phyloP scores from a whole-genome alignment of 2,888 invertebrate genomes.

The Cataglyphis albicans region DNA sequence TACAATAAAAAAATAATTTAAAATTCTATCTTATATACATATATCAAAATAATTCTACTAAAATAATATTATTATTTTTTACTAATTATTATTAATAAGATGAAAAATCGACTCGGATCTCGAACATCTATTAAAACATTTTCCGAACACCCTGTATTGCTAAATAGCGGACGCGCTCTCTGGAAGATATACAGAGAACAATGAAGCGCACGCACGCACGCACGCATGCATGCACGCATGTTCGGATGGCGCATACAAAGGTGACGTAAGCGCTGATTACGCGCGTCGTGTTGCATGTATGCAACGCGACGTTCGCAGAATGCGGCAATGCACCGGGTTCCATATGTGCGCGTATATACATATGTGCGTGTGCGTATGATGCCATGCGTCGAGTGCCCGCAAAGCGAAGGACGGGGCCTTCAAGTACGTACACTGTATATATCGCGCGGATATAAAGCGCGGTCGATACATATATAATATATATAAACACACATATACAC shows the following conservation, averaged over 20 bases:
- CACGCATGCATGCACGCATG: constrained; percentile 42
- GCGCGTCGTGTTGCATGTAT: constrained; percentile 66
- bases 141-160: constrained; percentile 5
- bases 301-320: constrained; percentile 68
- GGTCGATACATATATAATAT: neutral
- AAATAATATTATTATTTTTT: no score
- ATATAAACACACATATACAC: neutral
- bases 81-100: neutral
- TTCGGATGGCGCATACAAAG: constrained; percentile 63
- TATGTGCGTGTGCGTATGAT: constrained; percentile 18
- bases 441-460: constrained; percentile 52
- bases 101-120: neutral
- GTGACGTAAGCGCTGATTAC: constrained; percentile 78
- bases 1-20: neutral
- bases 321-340: constrained; percentile 67
- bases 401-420: constrained; percentile 80
- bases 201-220: constrained; percentile 57
- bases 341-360: neutral
- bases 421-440: constrained; percentile 58
- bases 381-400: constrained; percentile 24
- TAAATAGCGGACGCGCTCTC: constrained; percentile 26
- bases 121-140: neutral
- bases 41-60: no score
- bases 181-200: constrained; percentile 59
- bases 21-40: no score